Base-by-base conservation (phyloP, 2,797 vertebrate species). In the Bradypodion pumilum region DNA sequence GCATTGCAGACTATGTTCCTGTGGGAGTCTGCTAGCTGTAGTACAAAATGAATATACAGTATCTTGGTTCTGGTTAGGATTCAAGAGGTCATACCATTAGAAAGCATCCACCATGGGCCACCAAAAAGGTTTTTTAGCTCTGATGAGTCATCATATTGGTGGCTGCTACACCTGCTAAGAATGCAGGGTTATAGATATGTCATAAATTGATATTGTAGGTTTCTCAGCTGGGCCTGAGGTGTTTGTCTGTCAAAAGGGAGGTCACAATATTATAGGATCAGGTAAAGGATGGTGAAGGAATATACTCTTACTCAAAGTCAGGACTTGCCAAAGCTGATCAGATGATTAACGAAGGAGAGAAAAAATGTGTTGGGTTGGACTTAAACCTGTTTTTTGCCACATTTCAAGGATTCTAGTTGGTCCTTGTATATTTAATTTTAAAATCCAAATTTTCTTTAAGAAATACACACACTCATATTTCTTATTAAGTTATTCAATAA, bases 21-120 rank as follows among this genome's bases (percentile, higher is more conserved):
- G 49, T 52, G 49, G 49, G 49, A 15, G 49, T 15, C 49, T 52
- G 49, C 9, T 9, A n/a, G n/a, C n/a, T 10, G 49, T 52, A 15
- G 49, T 52, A 52, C 85, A 87, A 32, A 32, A 32, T 65, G 83
- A 27, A 83, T 81, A 83, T 86, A 80, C 80, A 32, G 46, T 1
- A 44, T 29, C 42, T 12, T 49, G 46, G 89, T 74, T 56, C 88
- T 90, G 87, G 74, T 72, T 1, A 23, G 62, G 56, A 80, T 74
- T 84, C 81, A 83, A 7, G 3, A 35, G 73, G 79, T 3, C 7
- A 19, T 85, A 80, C 0, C 21, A 27, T 40, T 25, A 7, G 80
- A 78, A 89, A 85, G 90, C 88, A 56, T 42, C 80, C 79, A 83
- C 81, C 72, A 86, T 0, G 0, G 69, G 84, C 84, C 60, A 49